Evolutionary conservation across 2,797 vertebrate species (phyloP), one percentile per base, ranked within the genome.

Genomic region (Aotus griseimembra): DNA sequence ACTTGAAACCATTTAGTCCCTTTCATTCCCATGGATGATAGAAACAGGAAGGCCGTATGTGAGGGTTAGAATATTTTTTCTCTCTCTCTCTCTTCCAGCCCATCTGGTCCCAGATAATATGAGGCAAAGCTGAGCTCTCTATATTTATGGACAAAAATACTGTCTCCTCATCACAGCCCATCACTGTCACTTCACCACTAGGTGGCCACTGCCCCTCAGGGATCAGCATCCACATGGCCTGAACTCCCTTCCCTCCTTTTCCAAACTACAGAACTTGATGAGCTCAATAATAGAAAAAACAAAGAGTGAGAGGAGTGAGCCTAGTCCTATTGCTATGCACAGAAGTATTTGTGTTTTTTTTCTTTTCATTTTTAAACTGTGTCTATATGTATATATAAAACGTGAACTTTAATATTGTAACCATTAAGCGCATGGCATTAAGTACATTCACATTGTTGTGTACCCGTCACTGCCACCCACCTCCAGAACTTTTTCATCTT

Each of bases 361-460:
- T 17, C 22, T 70, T 90, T 72, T 7, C 39, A 9, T 83, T 41
- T 58, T 64, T 14, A 48, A 39, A 39, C 33, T 72, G 48, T 22
- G 22, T 28, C 75, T 57, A 50, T 58, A 72, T 52, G 79, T 28
- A 77, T 0, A 52, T 41, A 39, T 72, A 57, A 57, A 2, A 61
- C n/a, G n/a, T 67, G 19, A 96, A 88, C 61, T 58, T 12, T 67
- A 39, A 14, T 22, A 28, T 44, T 93, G 97, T 67, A 93, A 6
- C 55, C 13, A 83, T 58, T 67, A 90, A 10, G 3, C 81, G 0
- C 17, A 19, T 14, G 33, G 30, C 39, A 36, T n/a, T 61, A 48
- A 55, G 70, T 33, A 11, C 19, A 30, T 67, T 77, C 57, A 36
- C 1, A 2, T 2, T 41, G 13, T 36, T 20, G 1, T 4, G 5